Base-by-base conservation (phyloP, 2,113 vertebrate genomes). In the Alligator sinensis region DNA sequence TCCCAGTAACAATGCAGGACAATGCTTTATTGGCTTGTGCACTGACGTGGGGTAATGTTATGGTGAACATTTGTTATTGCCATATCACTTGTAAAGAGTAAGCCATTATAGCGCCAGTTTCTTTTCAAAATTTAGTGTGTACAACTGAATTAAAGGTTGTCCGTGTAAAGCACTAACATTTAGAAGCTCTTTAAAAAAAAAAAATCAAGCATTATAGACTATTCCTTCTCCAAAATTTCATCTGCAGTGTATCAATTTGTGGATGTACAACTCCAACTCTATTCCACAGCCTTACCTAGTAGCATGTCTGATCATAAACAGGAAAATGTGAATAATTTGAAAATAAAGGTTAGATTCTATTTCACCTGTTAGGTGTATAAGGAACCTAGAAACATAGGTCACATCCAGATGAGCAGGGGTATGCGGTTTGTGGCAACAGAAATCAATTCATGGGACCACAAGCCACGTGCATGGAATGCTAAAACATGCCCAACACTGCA, bases 41-140 rank as follows among this genome's bases (percentile, higher is more conserved):
- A 38, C 38, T 55, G 30, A 1, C 10, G 1, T 15, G 22, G 47
- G 86, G 80, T 58, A 2, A 60, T 17, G 60, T 63, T 57, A 62
- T 72, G 8, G 66, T 22, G 74, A 5, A 0, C 4, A 60, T 4
- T 1, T 22, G 22, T 3, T 72, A 22, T 59, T 77, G 59, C n/a
- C 10, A 0, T 9, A 30, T 76, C n/a, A 34, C 14, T 38, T 62
- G 15, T 81, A 47, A 70, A 85, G 27, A 47, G 30, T 38, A 15
- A 59, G 55, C 22, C 16, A 4, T 9, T 14, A 6, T 60, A 59
- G 12, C 61, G 16, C 62, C 9, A 28, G 62, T 63, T 85, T 38
- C 70, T 64, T 28, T 84, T n/a, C 72, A 59, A 60, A 16, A 16
- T 84, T 25, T 28, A 84, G 60, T 14, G 63, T 22, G 28, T 76